A percentile compares a stretch with the other conserved stretches of the same genome.
These are phyloP conservation scores for Melanocharis versteri DNA, from an alignment of 2,113 vertebrate genomes.

Conservation along the genomic window DNA sequence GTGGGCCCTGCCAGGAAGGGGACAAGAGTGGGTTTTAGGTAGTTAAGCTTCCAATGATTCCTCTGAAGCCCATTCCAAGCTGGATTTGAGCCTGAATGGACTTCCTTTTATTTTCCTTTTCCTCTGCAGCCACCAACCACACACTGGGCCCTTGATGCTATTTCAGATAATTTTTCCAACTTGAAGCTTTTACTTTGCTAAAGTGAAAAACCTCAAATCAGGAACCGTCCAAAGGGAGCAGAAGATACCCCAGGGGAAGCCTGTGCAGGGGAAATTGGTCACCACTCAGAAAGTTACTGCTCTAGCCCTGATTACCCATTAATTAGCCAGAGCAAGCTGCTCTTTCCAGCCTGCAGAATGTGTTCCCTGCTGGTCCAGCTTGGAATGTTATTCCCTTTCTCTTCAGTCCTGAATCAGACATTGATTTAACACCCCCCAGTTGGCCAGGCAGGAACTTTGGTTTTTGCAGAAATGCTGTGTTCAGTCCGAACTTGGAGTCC, in stretches of 20 bases:
- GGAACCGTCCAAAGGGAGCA: background rate
- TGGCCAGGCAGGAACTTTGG: background rate
- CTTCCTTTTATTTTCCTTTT: background rate
- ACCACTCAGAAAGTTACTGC: background rate
- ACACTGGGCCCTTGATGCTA: background rate
- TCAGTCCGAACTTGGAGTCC: background rate
- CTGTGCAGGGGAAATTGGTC: background rate
- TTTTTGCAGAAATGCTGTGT: background rate
- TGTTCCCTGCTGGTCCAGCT: background rate
- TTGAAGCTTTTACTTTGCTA: background rate
- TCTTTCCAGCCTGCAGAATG: background rate
- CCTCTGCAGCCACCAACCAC: background rate
- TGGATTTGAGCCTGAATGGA: background rate
- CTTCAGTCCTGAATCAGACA: background rate
- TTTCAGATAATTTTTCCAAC: background rate
- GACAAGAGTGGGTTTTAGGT: background rate
- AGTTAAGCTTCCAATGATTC: background rate
- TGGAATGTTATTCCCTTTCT: background rate
- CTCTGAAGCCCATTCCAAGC: background rate
- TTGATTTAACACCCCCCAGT: background rate
- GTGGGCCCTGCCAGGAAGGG: background rate
- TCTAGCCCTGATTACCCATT: background rate
- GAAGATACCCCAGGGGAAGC: background rate
- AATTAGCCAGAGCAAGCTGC: background rate
- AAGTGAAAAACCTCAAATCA: background rate